A percentile compares a stretch with the other conserved stretches of the same genome.
These are phyloP conservation scores for Phyllostomus discolor DNA, from an alignment of 2,113 vertebrate genomes.

Conservation along the genomic window DNA sequence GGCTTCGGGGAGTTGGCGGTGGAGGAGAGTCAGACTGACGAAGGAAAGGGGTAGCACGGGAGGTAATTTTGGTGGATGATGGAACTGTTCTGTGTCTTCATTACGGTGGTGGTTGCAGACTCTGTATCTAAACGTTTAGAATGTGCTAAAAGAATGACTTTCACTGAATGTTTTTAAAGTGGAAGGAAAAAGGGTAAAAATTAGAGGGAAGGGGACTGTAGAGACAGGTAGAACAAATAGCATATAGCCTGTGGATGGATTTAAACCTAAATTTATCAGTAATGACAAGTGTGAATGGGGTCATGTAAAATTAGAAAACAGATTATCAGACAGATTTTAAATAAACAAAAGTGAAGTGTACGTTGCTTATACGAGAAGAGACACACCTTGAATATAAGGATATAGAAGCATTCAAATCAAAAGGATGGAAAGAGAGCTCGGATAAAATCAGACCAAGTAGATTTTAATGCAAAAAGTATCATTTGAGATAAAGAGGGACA, in stretches of 20 bases:
- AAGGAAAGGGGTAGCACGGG: neutral
- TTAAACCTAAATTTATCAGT: neutral
- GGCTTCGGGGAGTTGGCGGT: neutral
- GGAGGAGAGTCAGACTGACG: neutral
- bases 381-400: neutral
- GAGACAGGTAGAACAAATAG: neutral
- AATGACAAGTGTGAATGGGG: neutral
- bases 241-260: neutral
- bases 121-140: neutral
- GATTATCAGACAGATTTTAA: neutral
- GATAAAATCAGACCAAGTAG: conserved; percentile 2
- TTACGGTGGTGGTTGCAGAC: neutral
- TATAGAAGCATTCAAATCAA: neutral
- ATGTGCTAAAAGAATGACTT: neutral
- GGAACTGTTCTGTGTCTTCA: neutral
- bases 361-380: neutral
- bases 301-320: neutral
- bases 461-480: neutral
- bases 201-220: neutral
- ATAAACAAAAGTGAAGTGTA: neutral
- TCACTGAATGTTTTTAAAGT: neutral
- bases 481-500: neutral
- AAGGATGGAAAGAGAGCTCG: neutral
- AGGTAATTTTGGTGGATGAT: neutral
- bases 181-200: neutral